Conservation (phyloP, 1,140 invertebrate genomes). For the Steinernema khuongi region DNA sequence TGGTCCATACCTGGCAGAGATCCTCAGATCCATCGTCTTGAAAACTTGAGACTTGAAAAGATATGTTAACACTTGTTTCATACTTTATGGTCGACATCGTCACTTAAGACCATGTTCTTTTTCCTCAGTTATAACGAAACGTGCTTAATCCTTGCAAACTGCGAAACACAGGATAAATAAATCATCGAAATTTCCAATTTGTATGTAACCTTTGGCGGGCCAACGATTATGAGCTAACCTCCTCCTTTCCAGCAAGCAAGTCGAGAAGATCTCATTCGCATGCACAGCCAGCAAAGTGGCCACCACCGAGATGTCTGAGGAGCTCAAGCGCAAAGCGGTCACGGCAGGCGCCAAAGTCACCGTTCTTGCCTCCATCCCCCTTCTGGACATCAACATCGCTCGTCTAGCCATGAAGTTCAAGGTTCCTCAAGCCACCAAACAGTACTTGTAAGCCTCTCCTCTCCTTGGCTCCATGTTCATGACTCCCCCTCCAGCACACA, state of each 20-base stretch:
- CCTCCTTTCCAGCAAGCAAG: not conserved
- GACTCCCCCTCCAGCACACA: not conserved
- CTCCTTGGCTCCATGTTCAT: not conserved
- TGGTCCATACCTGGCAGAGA: too few relatives aligned
- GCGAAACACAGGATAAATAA: too few relatives aligned
- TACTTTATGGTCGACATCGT: too few relatives aligned
- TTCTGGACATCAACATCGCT: not conserved
- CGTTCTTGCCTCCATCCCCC: not conserved
- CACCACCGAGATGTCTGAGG: not conserved
- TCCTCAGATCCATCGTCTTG: too few relatives aligned
- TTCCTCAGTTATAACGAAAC: too few relatives aligned
- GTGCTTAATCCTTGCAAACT: too few relatives aligned
- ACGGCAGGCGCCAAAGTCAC: not conserved
- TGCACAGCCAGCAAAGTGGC: not conserved
- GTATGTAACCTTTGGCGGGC: too few relatives aligned
- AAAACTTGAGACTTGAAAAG: too few relatives aligned
- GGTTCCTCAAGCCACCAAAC: not conserved
- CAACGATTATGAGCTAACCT: too few relatives aligned
- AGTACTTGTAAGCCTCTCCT: not conserved
- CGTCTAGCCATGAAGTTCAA: constrained; percentile 7
- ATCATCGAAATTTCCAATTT: too few relatives aligned
- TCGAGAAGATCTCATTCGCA: not conserved
- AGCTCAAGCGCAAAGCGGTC: not conserved
- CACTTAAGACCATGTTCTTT: too few relatives aligned
- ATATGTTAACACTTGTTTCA: too few relatives aligned